A percentile compares a stretch with the other conserved stretches of the same genome.
Conservation (phyloP, 2,797 vertebrate species). For the Triplophysa yarkandensis region DNA sequence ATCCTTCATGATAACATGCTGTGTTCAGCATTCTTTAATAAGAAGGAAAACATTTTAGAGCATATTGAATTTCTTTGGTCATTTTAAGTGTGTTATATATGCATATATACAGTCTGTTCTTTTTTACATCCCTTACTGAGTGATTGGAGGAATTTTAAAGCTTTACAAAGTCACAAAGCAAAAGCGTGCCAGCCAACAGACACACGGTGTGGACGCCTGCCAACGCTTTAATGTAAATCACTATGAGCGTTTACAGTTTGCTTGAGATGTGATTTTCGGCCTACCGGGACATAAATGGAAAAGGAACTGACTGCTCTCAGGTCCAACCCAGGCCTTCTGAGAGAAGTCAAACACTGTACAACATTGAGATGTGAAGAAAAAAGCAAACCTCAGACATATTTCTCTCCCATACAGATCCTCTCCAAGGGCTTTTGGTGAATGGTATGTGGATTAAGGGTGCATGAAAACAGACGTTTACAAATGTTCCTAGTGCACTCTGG, state of each 20-base stretch:
- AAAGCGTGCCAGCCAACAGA: constrained; percentile 10
- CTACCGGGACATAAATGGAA: constrained; percentile 6
- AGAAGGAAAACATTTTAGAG: neutral
- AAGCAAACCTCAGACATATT: constrained; percentile 34
- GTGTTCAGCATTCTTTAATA: neutral
- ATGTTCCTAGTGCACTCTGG: constrained; percentile 33
- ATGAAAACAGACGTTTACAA: constrained; percentile 48
- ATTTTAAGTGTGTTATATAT: neutral
- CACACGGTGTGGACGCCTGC: constrained; percentile 17
- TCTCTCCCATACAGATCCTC: constrained; percentile 25
- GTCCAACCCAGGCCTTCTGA: constrained; percentile 23
- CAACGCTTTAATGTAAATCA: neutral
- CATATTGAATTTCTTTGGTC: neutral
- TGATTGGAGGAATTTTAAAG: neutral
- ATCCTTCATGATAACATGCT: neutral
- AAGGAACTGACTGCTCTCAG: constrained; percentile 21
- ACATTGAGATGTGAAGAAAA: constrained; percentile 16
- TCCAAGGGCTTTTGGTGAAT: constrained; percentile 2
- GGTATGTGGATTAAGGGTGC: constrained; percentile 38
- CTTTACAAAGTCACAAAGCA: constrained; percentile 29
- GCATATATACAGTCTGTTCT: neutral
- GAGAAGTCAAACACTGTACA: constrained; percentile 23
- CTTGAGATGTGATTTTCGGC: constrained; percentile 16
- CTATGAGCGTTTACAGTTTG: constrained; percentile 9
- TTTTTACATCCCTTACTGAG: neutral